Evolutionary conservation across 2,113 vertebrate species (phyloP).

Genomic region (Odontophorus gujanensis): DNA sequence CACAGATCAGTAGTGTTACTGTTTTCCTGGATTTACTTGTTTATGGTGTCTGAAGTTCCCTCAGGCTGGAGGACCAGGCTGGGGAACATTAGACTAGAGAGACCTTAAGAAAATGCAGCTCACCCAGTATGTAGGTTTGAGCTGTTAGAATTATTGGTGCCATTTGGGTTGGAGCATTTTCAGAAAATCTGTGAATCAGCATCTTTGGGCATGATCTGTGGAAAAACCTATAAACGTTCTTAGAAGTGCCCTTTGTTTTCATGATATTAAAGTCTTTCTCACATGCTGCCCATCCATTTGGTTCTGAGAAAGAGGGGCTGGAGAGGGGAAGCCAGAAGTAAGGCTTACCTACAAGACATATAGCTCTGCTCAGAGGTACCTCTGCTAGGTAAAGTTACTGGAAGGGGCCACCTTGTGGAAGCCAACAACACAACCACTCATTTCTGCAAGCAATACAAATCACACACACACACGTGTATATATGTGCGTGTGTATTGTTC

Average conservation of each 20-base stretch:
- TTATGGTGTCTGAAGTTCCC: neutral
- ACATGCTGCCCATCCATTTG: neutral
- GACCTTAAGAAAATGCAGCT: neutral
- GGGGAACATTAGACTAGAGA: neutral
- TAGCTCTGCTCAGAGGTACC: neutral
- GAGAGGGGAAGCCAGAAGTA: accelerated
- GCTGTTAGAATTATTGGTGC: neutral
- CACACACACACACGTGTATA: too few relatives aligned
- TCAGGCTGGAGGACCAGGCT: neutral
- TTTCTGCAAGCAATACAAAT: neutral
- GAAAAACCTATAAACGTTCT: neutral
- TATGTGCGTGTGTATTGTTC: neutral
- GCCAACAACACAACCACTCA: neutral
- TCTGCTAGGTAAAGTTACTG: neutral
- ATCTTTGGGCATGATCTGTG: neutral
- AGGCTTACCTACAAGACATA: neutral
- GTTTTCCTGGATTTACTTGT: neutral
- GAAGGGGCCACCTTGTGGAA: slow-evolving; percentile 66
- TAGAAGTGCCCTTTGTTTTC: neutral
- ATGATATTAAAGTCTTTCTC: neutral
- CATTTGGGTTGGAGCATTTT: neutral
- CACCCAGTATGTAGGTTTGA: neutral
- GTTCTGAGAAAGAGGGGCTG: neutral
- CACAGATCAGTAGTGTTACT: neutral
- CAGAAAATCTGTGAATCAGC: neutral